Evolutionary conservation across 2,888 invertebrate species (phyloP), one percentile per base, ranked within the genome.

Genomic region (Yponomeuta malinellus): DNA sequence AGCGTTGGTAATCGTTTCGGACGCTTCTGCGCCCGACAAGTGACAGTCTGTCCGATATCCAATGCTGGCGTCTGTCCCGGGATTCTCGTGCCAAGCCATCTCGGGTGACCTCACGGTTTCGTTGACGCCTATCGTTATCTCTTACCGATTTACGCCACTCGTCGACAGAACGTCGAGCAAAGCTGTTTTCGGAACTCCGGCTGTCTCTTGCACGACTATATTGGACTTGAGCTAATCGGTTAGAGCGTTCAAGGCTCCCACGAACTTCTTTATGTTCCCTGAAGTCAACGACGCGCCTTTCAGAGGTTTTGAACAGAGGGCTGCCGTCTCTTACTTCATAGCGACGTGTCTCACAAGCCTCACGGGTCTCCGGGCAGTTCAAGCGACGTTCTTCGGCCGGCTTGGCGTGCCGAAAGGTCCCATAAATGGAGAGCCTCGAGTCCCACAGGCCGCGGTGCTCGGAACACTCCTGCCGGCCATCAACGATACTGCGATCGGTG

Each of bases 401-500:
- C 72, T 82, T 79, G 29, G 67, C 70, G 70, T 72, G 65, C 69
- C 74, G 78, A 63, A 73, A 69, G 31, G 73, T 74, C 76, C 76
- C 81, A 80, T 82, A 74, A 70, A 78, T 76, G 31, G 72, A 33
- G 72, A 79, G 73, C 69, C 79, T 79, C 52, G 79, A 76, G 72
- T 84, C 80, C 73, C 77, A 75, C 48, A 48, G 63, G n/a, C 29
- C 48, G 12, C 43, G 43, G 43, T 70, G 71, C 10, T 83, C 80
- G 77, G 84, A 86, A 76, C 87, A 84, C 81, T 82, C 79, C 76
- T 82, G 78, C 81, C 85, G 83, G 81, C 90, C 91, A 90, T 92
- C 84, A 86, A 90, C 80, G 78, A 85, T 78, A 75, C 79, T 84
- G 75, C 79, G 78, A 71, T 88, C 87, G 71, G 81, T 79, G 76